Evolutionary conservation across 2,888 invertebrate genomes (phyloP), one percentile per base, ranked within the genome.

Genomic region (Azorinus chamasolen): DNA sequence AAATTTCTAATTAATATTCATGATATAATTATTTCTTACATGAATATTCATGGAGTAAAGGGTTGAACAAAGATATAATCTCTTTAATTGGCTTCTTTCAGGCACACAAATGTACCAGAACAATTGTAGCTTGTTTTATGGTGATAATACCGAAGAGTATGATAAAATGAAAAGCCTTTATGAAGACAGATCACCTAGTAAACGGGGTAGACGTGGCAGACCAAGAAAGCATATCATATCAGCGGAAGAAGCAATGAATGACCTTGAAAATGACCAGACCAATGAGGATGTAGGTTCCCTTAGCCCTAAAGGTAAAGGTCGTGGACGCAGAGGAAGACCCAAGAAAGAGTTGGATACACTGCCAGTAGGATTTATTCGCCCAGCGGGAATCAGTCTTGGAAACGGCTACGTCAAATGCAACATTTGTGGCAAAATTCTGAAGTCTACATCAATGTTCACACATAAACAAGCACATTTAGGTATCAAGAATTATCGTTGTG

Each of bases 401-500:
- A 59, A 63, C 37, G 77, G 77, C 0, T 72, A 77, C 25, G 63
- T 77, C 14, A 68, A 68, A 43, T 77, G 77, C 61, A 72, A 72
- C 48, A 58, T 77, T 39, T 77, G 77, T 43, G 72, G 72, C n/a
- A 77, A 77, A 50, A 62, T 77, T 37, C 58, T 77, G 3, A 72
- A 72, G 27, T 72, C 65, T 22, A 68, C 77, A 16, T 77, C 77
- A 2, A 72, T 77, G 66, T 72, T 72, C 25, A 68, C 68, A 32
- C 77, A 77, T 41, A 63, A 72, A 46, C 77, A 77, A 45, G 62
- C 72, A 0, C 77, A 77, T 64, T 53, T 77, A 18, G 77, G 77
- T 16, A 77, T 77, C 20, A 62, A 68, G 20, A 72, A 68, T 39
- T 72, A 68, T 25, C 50, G 72, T n/a, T 77, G 77, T 59, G 71